phyloP scores from a whole-genome alignment of 2,797 vertebrate genomes.

The Sciurus vulgaris region DNA sequence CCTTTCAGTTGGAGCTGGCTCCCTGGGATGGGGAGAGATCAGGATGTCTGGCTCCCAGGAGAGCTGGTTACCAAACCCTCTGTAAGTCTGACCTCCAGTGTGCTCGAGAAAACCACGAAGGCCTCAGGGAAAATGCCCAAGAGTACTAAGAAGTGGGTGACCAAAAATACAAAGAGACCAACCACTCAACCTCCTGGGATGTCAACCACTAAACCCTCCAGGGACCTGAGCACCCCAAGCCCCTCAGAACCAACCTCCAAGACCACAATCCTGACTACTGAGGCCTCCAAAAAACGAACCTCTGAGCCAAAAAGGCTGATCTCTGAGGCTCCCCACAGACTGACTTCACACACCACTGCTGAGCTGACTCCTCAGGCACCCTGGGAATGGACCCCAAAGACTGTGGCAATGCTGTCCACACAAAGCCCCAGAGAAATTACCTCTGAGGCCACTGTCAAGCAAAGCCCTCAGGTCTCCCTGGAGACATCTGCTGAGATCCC shows the following conservation, averaged over 20 bases:
- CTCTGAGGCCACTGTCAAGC: neutral
- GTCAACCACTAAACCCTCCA: conserved; percentile 29
- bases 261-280: neutral
- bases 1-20: conserved; percentile 84
- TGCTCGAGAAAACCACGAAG: conserved; percentile 35
- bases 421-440: neutral
- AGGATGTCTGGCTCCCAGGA: conserved; percentile 49
- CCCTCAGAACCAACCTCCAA: neutral
- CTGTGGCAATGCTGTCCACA: neutral
- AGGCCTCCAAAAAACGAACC: neutral
- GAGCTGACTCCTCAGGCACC: neutral
- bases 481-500: neutral
- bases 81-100: neutral
- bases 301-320: neutral
- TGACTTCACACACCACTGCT: neutral
- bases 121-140: conserved; percentile 69
- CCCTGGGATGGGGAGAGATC: conserved; percentile 65
- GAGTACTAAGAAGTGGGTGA: conserved; percentile 80
- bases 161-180: conserved; percentile 62
- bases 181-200: neutral
- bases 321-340: neutral
- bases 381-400: neutral
- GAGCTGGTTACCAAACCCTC: conserved; percentile 66
- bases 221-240: neutral
- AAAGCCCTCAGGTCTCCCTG: neutral